Percentiles rank a stretch among this genome's conserved stretches.
phyloP scores from a whole-genome alignment of 1,140 invertebrate species.

The Microplitis demolitor region DNA sequence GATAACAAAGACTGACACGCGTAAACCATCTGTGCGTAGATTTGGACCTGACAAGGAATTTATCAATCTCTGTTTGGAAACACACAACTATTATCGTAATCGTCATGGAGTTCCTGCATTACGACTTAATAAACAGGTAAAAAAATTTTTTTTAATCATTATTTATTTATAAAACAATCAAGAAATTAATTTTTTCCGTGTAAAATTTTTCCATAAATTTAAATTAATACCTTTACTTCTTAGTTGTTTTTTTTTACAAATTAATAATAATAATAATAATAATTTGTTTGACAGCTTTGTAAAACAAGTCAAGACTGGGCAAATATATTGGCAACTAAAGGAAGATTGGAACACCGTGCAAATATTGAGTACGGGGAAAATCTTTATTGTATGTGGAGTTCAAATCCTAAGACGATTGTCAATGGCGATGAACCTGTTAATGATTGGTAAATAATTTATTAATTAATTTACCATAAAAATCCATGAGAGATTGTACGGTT shows the following conservation, averaged over 20 bases:
- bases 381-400: slow-evolving; percentile 77
- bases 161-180: background rate
- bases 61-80: slow-evolving; percentile 68
- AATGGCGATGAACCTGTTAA: slow-evolving; percentile 75
- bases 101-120: slow-evolving; percentile 74
- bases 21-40: slow-evolving; percentile 60
- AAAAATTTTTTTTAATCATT: slow-evolving; percentile 22
- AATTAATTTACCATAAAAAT: background rate
- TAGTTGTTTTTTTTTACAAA: background rate
- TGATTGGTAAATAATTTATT: slow-evolving; percentile 65
- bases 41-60: slow-evolving; percentile 57
- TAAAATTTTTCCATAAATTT: background rate
- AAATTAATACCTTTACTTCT: background rate
- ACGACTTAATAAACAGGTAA: slow-evolving; percentile 72
- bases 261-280: background rate
- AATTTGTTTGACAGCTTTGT: slow-evolving; percentile 59
- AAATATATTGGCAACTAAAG: slow-evolving; percentile 70
- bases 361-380: slow-evolving; percentile 82
- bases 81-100: slow-evolving; percentile 77
- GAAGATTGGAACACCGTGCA: slow-evolving; percentile 75
- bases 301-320: slow-evolving; percentile 85
- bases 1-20: slow-evolving; percentile 60
- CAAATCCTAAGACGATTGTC: slow-evolving; percentile 71
- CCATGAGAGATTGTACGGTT: too few species aligned
- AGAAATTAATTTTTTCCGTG: background rate